Evolutionary conservation across 2,888 invertebrate species (phyloP).

Genomic region (Phymatocera aterrima): DNA sequence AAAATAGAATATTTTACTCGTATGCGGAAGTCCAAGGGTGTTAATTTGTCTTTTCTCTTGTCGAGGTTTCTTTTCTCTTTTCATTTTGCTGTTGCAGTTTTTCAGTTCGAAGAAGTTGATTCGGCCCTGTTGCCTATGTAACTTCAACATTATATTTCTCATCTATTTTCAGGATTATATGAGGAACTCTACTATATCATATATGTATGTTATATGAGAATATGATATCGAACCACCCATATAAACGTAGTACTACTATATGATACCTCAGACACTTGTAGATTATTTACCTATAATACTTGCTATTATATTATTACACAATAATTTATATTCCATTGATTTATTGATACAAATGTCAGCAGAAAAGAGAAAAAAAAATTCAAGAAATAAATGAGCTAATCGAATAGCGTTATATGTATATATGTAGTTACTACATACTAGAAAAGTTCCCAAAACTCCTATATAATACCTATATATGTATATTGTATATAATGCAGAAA

Average conservation of each 20-base stretch:
- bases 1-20: no score
- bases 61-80: neutral
- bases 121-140: constrained; percentile 13
- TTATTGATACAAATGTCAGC: no score
- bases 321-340: no score
- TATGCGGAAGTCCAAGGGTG: no score
- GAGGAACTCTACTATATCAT: no score
- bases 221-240: constrained; percentile 8
- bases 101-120: neutral
- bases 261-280: no score
- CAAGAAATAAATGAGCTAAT: constrained; percentile 48
- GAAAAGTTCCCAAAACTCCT: constrained; percentile 21
- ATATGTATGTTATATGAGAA: constrained; percentile 20
- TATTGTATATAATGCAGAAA: neutral
- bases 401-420: neutral
- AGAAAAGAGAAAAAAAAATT: constrained; percentile 44
- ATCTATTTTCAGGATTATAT: constrained; percentile 38
- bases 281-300: no score
- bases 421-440: neutral
- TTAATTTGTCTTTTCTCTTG: no score
- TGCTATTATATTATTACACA: no score
- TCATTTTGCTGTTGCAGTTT: neutral
- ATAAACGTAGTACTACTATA: no score
- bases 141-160: constrained; percentile 28
- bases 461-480: no score